phyloP scores from a whole-genome alignment of 1,140 invertebrate species.

The Pseudomyrmex dendroicus region DNA sequence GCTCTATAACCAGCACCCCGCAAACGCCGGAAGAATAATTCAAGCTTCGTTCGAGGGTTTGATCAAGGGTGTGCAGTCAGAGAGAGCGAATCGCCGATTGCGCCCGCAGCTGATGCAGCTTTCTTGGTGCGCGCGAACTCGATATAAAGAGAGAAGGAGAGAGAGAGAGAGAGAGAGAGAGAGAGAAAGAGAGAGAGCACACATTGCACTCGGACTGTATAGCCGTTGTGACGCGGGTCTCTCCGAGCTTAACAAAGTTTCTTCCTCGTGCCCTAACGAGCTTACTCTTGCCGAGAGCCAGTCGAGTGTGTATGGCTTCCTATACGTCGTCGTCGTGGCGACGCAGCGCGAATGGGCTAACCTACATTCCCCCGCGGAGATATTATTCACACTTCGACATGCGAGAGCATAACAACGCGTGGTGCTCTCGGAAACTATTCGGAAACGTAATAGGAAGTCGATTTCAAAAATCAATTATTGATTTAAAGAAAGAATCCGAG shows the following conservation, averaged over 20 bases:
- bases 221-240: conserved; percentile 46
- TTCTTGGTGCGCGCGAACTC: conserved; percentile 10
- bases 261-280: conserved; percentile 72
- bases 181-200: not conserved
- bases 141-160: no score
- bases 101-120: not conserved
- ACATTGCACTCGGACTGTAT: conserved; percentile 14
- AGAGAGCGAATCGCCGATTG: not conserved
- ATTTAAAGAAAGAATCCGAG: not conserved
- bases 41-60: not conserved
- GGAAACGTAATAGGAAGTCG: no score
- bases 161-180: no score
- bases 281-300: conserved; percentile 71
- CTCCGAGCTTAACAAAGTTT: conserved; percentile 72
- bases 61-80: not conserved
- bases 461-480: no score
- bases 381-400: conserved; percentile 52
- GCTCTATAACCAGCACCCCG: not conserved
- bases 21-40: conserved; percentile 44
- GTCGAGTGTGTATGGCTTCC: conserved; percentile 73
- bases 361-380: conserved; percentile 69
- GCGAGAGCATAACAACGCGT: not conserved
- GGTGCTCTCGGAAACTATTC: no score
- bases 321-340: not conserved
- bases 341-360: conserved; percentile 67